phyloP scores from a whole-genome alignment of 2,888 invertebrate species.

The Aphidoletes aphidimyza region DNA sequence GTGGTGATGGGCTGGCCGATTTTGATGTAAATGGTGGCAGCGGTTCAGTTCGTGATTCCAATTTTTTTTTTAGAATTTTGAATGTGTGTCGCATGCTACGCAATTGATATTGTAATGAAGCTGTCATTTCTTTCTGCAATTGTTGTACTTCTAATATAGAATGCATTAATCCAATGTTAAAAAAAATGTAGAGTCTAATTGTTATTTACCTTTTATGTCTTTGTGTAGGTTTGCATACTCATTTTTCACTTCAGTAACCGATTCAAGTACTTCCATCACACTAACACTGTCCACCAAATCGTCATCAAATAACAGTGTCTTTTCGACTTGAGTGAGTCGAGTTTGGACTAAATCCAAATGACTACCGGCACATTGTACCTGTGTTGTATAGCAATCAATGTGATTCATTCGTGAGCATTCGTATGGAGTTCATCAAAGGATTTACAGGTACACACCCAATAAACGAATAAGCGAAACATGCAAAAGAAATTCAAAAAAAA shows the following conservation, averaged over 20 bases:
- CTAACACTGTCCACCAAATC: slow-evolving; percentile 70
- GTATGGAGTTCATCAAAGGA: neutral
- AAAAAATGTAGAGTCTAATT: no score
- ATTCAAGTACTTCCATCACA: slow-evolving; percentile 78
- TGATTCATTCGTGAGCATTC: neutral
- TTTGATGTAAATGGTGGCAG: neutral
- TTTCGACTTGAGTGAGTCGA: slow-evolving; percentile 79
- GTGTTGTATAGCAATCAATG: no score
- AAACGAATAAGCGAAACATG: no score
- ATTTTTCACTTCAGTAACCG: slow-evolving; percentile 81
- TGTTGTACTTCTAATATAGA: slow-evolving; percentile 87
- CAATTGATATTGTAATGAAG: slow-evolving; percentile 78
- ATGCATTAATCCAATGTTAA: no score
- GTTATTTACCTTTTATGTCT: slow-evolving; percentile 79
- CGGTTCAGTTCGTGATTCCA: slow-evolving; percentile 14
- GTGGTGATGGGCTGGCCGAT: neutral
- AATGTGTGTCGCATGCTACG: slow-evolving; percentile 76
- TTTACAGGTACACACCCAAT: no score
- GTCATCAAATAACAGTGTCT: slow-evolving; percentile 61
- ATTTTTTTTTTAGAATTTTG: slow-evolving; percentile 76
- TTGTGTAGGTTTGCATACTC: slow-evolving; percentile 83
- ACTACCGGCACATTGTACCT: slow-evolving; percentile 80
- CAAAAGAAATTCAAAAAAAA: no score
- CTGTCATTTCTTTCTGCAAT: slow-evolving; percentile 80
- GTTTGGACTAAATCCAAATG: slow-evolving; percentile 78